These are phyloP conservation scores for Pachyramphus minor DNA, from an alignment of 2,113 vertebrate genomes.

Conservation along the genomic window DNA sequence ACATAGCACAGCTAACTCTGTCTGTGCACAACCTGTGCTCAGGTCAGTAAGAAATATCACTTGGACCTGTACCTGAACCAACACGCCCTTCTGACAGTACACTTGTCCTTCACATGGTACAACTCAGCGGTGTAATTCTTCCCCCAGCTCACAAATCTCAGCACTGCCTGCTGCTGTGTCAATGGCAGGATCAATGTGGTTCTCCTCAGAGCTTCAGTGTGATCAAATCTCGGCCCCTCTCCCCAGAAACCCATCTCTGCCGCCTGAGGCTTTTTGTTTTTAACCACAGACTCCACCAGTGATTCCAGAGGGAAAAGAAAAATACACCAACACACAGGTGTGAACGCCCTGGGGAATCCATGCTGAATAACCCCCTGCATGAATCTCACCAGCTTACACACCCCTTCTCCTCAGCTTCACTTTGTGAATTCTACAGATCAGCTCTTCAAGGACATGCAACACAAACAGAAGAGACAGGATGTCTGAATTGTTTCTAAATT, in stretches of 20 bases:
- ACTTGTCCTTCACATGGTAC: fast-evolving
- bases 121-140: too few relatives aligned
- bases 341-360: neutral
- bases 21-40: neutral
- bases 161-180: neutral
- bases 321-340: neutral
- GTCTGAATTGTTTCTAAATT: neutral
- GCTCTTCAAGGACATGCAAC: neutral
- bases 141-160: neutral
- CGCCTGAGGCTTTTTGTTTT: neutral
- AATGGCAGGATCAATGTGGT: neutral
- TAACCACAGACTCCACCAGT: neutral
- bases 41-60: fast-evolving
- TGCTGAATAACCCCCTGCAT: neutral
- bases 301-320: neutral
- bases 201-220: neutral
- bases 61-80: neutral
- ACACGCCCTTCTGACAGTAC: fast-evolving
- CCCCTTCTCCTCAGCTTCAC: neutral
- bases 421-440: neutral
- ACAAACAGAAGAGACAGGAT: neutral
- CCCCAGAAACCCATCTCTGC: neutral
- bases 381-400: neutral
- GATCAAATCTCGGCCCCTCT: neutral
- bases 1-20: neutral